Evolutionary conservation across 2,113 vertebrate genomes (phyloP).

Genomic region (Vimba vimba): DNA sequence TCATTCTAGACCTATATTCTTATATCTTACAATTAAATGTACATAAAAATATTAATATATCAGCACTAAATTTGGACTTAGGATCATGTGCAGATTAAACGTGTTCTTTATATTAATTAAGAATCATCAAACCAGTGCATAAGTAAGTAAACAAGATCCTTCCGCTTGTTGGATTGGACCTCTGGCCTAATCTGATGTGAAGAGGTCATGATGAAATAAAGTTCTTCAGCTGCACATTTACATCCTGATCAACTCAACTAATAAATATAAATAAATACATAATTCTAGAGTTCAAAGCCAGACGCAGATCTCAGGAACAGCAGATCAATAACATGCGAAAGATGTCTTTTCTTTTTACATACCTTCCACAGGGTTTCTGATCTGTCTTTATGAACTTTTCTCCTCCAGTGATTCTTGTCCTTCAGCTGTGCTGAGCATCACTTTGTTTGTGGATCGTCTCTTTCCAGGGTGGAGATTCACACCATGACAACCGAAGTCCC

Average conservation of each 20-base stretch:
- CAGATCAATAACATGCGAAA: slow-evolving; percentile 8
- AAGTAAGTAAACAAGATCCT: not conserved
- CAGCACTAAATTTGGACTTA: not conserved
- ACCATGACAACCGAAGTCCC: slow-evolving; percentile 76
- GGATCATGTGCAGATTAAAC: not conserved
- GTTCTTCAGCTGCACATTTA: not conserved
- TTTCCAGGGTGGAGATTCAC: slow-evolving; percentile 60
- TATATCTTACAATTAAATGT: not conserved
- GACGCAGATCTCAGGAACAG: not conserved
- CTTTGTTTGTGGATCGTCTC: slow-evolving; percentile 28
- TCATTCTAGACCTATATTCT: not conserved
- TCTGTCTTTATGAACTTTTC: slow-evolving; percentile 53
- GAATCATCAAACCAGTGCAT: not conserved
- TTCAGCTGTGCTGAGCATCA: slow-evolving; percentile 21
- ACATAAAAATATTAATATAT: too few species aligned
- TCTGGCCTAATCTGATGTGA: too few species aligned
- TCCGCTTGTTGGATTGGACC: too few species aligned
- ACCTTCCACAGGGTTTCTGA: not conserved
- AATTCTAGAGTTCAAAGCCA: not conserved
- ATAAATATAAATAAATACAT: not conserved
- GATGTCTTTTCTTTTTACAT: not conserved
- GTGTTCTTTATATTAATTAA: not conserved
- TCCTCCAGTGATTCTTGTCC: not conserved
- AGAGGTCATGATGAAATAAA: not conserved
- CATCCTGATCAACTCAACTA: not conserved